Percentiles rank a stretch among this genome's conserved stretches.
Conservation (phyloP, 1,140 invertebrate genomes). For the Zaprionus lachaisei region DNA sequence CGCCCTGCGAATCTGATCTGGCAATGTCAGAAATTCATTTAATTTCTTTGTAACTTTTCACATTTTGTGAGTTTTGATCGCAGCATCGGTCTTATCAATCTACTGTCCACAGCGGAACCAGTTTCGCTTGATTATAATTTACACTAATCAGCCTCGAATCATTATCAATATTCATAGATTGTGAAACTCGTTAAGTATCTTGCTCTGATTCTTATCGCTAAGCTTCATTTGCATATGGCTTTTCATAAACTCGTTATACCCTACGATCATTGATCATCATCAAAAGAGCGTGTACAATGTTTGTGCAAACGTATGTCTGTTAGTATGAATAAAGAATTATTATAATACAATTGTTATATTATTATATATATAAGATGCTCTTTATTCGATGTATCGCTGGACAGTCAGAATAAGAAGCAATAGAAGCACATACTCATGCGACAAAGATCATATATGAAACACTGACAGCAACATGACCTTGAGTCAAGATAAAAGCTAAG, state of each 20-base stretch:
- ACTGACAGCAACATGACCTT: no score
- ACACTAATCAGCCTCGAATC: conserved; percentile 15
- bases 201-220: conserved; percentile 14
- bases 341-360: no score
- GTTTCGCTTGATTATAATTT: conserved; percentile 25
- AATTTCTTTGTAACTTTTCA: conserved; percentile 4
- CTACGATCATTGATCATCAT: not conserved
- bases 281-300: not conserved
- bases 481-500: no score
- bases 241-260: not conserved
- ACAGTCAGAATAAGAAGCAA: no score
- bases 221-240: conserved; percentile 28
- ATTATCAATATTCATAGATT: conserved; percentile 53
- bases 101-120: conserved; percentile 39
- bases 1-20: conserved; percentile 46
- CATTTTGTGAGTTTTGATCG: conserved; percentile 44
- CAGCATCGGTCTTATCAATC: conserved; percentile 22
- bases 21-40: conserved; percentile 10
- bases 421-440: no score
- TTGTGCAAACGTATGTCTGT: not conserved
- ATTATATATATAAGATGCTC: no score
- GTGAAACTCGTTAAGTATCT: conserved; percentile 1
- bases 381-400: no score
- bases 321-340: no score
- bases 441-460: no score